A percentile compares a stretch with the other conserved stretches of the same genome.
phyloP scores from a whole-genome alignment of 30 jellyfish, hydroid and myxozoan genomes.

The Hydra vulgaris region DNA sequence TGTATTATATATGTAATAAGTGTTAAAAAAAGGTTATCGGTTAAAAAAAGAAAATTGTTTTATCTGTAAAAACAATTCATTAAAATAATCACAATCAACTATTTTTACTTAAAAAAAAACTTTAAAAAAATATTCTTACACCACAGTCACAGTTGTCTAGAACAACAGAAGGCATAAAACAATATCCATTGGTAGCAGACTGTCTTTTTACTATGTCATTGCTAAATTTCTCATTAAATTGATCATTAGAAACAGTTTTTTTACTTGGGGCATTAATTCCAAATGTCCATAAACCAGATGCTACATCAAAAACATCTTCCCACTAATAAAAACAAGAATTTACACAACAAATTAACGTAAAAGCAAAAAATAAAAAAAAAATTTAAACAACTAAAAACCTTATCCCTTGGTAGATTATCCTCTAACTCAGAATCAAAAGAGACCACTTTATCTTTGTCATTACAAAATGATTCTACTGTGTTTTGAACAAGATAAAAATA shows the following conservation, averaged over 20 bases:
- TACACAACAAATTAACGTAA: no score
- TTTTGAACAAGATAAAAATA: background rate
- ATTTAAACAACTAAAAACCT: background rate
- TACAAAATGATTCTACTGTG: background rate
- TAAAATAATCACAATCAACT: no score
- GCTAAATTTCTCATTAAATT: background rate
- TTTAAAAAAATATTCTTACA: background rate
- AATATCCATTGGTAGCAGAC: background rate
- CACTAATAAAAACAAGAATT: background rate
- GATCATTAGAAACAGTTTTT: background rate
- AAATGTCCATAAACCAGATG: slow-evolving; percentile 7
- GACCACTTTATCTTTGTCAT: background rate
- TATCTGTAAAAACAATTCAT: no score
- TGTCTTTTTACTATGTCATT: background rate
- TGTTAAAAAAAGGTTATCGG: no score
- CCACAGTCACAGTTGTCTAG: background rate
- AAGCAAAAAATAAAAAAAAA: no score
- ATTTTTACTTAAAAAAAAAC: no score
- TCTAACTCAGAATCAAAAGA: background rate
- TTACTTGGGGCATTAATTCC: slow-evolving; percentile 3
- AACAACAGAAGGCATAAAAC: background rate
- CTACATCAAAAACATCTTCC: slow-evolving; percentile 8
- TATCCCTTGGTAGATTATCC: background rate
- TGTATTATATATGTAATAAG: no score
- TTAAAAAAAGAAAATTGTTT: background rate